Conservation (phyloP, 2,113 vertebrate species). For the Sylvia atricapilla region DNA sequence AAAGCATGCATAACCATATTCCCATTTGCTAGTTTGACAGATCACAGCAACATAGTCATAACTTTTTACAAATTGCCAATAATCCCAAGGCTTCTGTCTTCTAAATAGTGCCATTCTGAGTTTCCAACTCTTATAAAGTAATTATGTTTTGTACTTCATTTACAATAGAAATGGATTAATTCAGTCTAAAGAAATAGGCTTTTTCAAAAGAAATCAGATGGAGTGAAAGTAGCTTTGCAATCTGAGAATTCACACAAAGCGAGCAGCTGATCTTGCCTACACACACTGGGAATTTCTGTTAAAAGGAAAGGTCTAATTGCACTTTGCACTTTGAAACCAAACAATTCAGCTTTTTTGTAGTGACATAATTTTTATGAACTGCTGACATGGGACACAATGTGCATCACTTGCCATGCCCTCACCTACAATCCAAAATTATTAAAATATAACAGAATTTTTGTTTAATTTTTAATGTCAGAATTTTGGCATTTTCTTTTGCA, state of each 20-base stretch:
- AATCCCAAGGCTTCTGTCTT: background rate
- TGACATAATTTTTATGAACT: background rate
- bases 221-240: background rate
- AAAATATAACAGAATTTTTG: background rate
- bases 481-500: background rate
- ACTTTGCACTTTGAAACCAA: conserved; percentile 8
- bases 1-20: background rate
- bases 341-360: background rate
- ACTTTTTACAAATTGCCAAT: background rate
- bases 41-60: background rate
- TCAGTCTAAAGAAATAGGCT: background rate
- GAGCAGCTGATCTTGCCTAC: conserved; percentile 38
- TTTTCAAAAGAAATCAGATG: background rate
- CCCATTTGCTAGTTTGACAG: background rate
- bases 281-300: background rate
- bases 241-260: conserved; percentile 40
- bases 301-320: conserved; percentile 44
- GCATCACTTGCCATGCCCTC: background rate
- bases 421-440: background rate
- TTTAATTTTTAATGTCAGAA: background rate
- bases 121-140: background rate
- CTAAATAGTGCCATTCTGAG: background rate
- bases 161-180: conserved; percentile 25
- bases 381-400: background rate
- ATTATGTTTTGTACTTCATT: background rate